Percentiles rank a stretch among this genome's conserved stretches.
These are phyloP conservation scores for Metallyticus violacea DNA, from an alignment of 2,888 invertebrate species.

Conservation along the genomic window DNA sequence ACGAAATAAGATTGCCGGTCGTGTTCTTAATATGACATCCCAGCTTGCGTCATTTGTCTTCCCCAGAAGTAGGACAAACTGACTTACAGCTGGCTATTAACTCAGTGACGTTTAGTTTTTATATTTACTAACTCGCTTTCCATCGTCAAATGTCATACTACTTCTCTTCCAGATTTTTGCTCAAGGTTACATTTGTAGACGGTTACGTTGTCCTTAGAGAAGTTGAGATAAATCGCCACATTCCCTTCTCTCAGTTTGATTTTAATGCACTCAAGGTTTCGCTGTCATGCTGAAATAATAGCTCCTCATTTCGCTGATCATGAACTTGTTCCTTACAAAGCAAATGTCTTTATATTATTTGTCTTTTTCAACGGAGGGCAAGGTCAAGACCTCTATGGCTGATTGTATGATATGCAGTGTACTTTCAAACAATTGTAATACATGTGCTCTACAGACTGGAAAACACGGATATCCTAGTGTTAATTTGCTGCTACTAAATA, in stretches of 20 bases:
- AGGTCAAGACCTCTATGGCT: background rate
- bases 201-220: background rate
- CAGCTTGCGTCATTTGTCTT: background rate
- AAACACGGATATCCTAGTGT: too few species aligned
- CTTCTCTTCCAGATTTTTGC: background rate
- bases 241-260: background rate
- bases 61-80: background rate
- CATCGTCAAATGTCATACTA: background rate
- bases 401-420: background rate
- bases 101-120: background rate
- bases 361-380: background rate
- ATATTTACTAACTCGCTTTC: background rate
- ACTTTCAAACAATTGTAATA: background rate
- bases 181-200: background rate
- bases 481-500: too few species aligned
- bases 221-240: too few species aligned
- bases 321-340: background rate
- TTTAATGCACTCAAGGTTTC: background rate
- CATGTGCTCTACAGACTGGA: too few species aligned
- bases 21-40: background rate
- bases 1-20: background rate
- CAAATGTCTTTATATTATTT: background rate
- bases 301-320: background rate
- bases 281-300: background rate
- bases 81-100: background rate